phyloP scores from a whole-genome alignment of 2,113 vertebrate genomes.

The Numenius arquata region DNA sequence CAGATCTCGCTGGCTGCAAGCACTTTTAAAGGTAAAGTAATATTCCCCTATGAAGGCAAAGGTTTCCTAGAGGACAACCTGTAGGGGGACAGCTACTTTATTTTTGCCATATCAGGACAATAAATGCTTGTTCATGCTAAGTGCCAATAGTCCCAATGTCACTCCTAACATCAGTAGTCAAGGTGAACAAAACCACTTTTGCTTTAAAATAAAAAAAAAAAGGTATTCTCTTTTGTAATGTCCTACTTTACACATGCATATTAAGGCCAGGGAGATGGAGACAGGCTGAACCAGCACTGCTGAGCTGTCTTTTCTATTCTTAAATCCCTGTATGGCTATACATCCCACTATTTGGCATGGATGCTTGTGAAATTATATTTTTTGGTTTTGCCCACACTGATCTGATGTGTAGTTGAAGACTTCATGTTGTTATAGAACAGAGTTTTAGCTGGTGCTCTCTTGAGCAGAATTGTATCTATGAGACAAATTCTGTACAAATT shows the following conservation, averaged over 20 bases:
- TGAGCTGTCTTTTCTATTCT: neutral
- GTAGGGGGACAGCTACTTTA: neutral
- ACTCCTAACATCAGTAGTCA: neutral
- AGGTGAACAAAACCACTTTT: neutral
- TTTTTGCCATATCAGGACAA: neutral
- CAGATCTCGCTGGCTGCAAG: constrained; percentile 86
- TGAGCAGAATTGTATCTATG: neutral
- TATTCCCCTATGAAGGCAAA: neutral
- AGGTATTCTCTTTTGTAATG: neutral
- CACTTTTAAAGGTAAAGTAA: constrained; percentile 85
- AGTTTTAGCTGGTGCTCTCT: neutral
- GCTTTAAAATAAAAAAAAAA: neutral
- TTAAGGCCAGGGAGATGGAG: neutral
- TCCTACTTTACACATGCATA: accelerated
- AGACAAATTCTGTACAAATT: neutral
- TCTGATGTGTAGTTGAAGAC: neutral
- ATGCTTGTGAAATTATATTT: neutral
- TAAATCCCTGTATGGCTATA: neutral
- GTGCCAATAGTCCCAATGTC: neutral
- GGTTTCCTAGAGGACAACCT: neutral
- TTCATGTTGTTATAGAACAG: neutral
- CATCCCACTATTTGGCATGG: neutral
- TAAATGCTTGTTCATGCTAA: neutral
- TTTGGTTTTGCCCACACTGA: neutral
- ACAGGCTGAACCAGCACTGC: neutral